Conservation (phyloP, 2,113 vertebrate species). For the Notarius quadriscutis region DNA sequence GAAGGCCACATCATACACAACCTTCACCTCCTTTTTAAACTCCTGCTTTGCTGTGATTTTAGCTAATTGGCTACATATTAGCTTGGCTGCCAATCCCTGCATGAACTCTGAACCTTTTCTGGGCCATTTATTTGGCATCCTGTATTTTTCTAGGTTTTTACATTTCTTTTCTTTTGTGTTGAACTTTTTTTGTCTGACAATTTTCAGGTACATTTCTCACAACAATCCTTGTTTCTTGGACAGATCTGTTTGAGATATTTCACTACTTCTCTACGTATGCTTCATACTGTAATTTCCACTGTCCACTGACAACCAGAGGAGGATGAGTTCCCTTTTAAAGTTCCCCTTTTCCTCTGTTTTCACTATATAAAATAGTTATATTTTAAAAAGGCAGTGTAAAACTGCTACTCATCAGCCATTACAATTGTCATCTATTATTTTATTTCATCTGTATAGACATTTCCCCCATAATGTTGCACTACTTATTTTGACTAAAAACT, state of each 20-base stretch:
- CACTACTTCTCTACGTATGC: neutral
- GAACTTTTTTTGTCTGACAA: neutral
- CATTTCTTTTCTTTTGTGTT: neutral
- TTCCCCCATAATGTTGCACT: neutral
- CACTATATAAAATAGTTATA: neutral
- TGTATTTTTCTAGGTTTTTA: neutral
- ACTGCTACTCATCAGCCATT: neutral
- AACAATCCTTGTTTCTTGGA: neutral
- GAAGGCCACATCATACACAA: neutral
- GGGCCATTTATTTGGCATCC: neutral
- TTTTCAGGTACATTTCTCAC: neutral
- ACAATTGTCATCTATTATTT: neutral
- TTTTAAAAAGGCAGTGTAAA: neutral
- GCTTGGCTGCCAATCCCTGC: neutral
- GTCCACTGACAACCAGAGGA: neutral
- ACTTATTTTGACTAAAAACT: neutral
- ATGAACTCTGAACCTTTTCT: neutral
- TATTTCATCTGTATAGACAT: neutral
- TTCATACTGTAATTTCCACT: neutral
- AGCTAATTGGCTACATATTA: constrained; percentile 5
- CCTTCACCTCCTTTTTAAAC: neutral
- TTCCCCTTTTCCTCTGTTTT: neutral
- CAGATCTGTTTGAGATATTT: neutral
- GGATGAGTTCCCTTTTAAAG: neutral
- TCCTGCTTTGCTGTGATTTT: constrained; percentile 9